A percentile compares a stretch with the other conserved stretches of the same genome.
Conservation (phyloP, 2,113 vertebrate species). For the Anhinga anhinga region DNA sequence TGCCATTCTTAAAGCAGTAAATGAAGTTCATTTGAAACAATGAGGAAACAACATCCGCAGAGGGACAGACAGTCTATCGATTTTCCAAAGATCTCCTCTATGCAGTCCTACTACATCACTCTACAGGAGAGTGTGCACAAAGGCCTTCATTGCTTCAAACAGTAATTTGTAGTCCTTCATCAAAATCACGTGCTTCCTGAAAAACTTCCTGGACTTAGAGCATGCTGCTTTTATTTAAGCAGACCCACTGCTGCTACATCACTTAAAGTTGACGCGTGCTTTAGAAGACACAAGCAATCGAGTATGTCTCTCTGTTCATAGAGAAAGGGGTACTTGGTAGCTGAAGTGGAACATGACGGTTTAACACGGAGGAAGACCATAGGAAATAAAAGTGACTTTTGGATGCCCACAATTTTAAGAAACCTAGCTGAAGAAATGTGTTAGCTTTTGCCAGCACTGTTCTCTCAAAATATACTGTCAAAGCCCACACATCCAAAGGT, state of each 20-base stretch:
- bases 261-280: neutral
- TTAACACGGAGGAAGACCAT: neutral
- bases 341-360: neutral
- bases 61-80: neutral
- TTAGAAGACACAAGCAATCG: neutral
- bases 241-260: neutral
- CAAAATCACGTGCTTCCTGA: neutral
- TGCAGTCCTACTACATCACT: neutral
- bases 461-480: neutral
- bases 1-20: conserved; percentile 37
- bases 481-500: neutral
- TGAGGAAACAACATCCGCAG: neutral
- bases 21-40: conserved; percentile 39
- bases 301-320: neutral
- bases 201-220: neutral
- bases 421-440: neutral
- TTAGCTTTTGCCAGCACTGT: neutral
- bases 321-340: neutral
- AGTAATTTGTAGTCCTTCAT: neutral
- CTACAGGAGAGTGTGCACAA: neutral
- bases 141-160: neutral
- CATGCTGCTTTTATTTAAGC: neutral
- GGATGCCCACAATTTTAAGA: neutral
- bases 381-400: neutral
- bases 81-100: neutral